phyloP scores from a whole-genome alignment of 2,113 vertebrate species.

The Shinisaurus crocodilurus region DNA sequence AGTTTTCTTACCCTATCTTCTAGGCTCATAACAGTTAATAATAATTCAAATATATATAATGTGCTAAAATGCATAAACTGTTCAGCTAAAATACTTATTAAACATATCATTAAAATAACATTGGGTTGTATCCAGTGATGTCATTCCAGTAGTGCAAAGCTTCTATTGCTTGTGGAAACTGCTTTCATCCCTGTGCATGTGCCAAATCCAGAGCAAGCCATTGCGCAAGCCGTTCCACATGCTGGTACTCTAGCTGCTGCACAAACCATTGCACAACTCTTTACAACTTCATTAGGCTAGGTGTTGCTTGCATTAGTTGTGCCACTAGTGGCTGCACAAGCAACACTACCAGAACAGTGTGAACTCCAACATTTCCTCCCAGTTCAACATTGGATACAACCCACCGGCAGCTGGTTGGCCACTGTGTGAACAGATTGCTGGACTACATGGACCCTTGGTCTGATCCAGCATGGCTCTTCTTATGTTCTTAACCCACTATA shows the following conservation, averaged over 20 bases:
- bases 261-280: not conserved
- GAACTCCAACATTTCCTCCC: too few species aligned
- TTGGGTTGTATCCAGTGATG: not conserved
- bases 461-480: too few species aligned
- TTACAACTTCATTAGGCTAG: not conserved
- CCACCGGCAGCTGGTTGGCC: too few species aligned
- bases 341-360: too few species aligned
- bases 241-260: not conserved
- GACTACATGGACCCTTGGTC: too few species aligned
- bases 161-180: not conserved
- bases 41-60: not conserved
- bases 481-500: not conserved
- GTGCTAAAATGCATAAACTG: not conserved
- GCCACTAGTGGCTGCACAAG: too few species aligned
- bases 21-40: not conserved
- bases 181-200: not conserved
- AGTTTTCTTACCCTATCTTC: constrained; percentile 1
- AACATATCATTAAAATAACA: not conserved
- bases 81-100: not conserved
- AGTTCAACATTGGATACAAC: too few species aligned
- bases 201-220: not conserved
- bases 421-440: too few species aligned
- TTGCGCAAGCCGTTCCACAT: not conserved
- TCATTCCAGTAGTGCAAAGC: not conserved
- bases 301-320: too few species aligned